phyloP scores from a whole-genome alignment of 30 jellyfish, hydroid and myxozoan species.

The Hydra vulgaris region DNA sequence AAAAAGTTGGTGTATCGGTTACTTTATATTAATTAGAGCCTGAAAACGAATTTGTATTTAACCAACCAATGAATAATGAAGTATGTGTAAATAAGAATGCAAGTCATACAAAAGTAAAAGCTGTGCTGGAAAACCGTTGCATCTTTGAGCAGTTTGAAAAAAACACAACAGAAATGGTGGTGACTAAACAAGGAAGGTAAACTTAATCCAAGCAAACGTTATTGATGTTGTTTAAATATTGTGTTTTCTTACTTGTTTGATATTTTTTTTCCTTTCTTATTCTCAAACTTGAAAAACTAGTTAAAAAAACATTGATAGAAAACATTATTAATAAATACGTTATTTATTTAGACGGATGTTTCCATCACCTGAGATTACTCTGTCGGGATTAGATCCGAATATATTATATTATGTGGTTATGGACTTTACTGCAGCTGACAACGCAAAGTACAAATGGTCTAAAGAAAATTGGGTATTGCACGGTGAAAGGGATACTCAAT shows the following conservation, averaged over 20 bases:
- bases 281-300: too few relatives aligned
- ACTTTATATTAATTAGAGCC: background rate
- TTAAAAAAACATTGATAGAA: too few relatives aligned
- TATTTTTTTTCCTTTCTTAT: background rate
- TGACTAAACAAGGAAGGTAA: conserved; percentile 87
- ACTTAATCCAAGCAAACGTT: too few relatives aligned
- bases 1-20: too few relatives aligned
- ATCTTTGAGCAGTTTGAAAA: conserved; percentile 39
- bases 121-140: conserved; percentile 10
- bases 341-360: conserved; percentile 64
- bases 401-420: conserved; percentile 57
- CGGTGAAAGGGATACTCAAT: conserved; percentile 78
- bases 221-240: background rate
- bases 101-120: background rate
- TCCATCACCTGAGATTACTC: conserved; percentile 67
- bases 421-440: conserved; percentile 72
- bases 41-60: background rate
- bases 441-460: conserved; percentile 72
- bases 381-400: conserved; percentile 75
- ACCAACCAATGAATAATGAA: background rate
- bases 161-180: conserved; percentile 86
- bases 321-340: background rate
- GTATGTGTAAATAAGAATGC: background rate
- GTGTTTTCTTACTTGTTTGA: background rate
- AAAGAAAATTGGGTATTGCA: conserved; percentile 83